Evolutionary conservation across 1,140 invertebrate genomes (phyloP).

Genomic region (Hylaeus anthracinus): DNA sequence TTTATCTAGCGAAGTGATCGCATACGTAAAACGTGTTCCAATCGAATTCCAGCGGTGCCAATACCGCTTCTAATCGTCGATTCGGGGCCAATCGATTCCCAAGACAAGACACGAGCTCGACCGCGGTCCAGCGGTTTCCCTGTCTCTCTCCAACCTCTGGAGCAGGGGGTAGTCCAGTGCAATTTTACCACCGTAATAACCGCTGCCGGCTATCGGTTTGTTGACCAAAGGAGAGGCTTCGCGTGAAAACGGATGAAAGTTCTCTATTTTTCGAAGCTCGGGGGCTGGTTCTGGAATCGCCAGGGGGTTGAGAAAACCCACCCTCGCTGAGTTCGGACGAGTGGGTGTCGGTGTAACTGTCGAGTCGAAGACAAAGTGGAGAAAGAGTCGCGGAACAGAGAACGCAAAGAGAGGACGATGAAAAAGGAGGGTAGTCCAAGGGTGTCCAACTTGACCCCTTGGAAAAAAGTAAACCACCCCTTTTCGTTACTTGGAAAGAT

Average conservation of each 20-base stretch:
- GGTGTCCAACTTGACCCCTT: no score
- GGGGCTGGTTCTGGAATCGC: not conserved
- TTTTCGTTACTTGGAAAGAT: no score
- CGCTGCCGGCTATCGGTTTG: not conserved
- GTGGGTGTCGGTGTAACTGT: conserved; percentile 51
- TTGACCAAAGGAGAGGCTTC: not conserved
- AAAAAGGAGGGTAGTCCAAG: not conserved
- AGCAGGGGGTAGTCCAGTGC: not conserved
- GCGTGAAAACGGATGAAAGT: not conserved
- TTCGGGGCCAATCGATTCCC: conserved; percentile 38
- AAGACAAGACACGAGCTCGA: conserved; percentile 19
- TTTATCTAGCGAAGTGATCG: not conserved
- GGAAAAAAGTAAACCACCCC: no score
- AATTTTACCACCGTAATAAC: conserved; percentile 25
- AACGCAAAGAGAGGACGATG: not conserved
- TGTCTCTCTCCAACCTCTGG: not conserved
- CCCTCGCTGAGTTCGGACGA: conserved; percentile 1
- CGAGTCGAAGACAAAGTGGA: conserved; percentile 47
- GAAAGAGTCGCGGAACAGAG: not conserved
- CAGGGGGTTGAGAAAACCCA: not conserved
- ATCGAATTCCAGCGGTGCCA: conserved; percentile 6
- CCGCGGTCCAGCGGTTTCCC: not conserved
- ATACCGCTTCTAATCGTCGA: conserved; percentile 33
- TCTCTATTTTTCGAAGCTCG: conserved; percentile 1
- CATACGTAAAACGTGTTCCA: conserved; percentile 30